Percentiles rank a stretch among this genome's conserved stretches.
Conservation (phyloP, 2,797 vertebrate species). For the Podarcis lilfordi region DNA sequence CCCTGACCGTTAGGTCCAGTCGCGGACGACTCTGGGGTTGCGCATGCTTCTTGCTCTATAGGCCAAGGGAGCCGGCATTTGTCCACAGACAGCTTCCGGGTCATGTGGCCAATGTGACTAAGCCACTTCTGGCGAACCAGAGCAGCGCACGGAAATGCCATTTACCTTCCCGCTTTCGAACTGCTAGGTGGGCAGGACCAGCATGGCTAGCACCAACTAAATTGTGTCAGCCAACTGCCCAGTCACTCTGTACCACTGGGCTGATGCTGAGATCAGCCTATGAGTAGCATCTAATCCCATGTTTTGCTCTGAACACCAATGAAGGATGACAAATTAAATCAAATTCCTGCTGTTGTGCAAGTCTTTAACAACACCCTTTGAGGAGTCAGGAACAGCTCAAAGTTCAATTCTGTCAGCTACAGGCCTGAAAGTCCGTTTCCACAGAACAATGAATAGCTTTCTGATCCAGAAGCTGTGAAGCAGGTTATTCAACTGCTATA, state of each 20-base stretch:
- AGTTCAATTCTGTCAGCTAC: constrained; percentile 68
- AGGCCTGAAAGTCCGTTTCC: constrained; percentile 68
- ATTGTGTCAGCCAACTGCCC: neutral
- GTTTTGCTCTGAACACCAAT: neutral
- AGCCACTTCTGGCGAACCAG: too few species aligned
- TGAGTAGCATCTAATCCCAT: neutral
- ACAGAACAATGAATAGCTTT: constrained; percentile 66
- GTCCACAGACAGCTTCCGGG: too few species aligned
- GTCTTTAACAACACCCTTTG: constrained; percentile 59
- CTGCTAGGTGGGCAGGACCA: neutral
- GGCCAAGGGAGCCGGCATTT: too few species aligned
- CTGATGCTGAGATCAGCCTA: neutral
- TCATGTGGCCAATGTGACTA: too few species aligned
- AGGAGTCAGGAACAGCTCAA: constrained; percentile 63
- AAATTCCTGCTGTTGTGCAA: constrained; percentile 56
- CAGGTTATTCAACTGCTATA: constrained; percentile 60
- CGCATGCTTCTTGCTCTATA: too few species aligned
- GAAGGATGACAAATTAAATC: constrained; percentile 55
- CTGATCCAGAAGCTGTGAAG: constrained; percentile 62
- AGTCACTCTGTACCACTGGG: neutral
- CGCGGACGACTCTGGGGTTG: too few species aligned
- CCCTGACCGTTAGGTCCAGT: too few species aligned
- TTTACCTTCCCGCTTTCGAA: too few species aligned
- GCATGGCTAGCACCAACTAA: neutral
- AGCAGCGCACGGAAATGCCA: too few species aligned